These are phyloP conservation scores for Synanceia verrucosa DNA, from an alignment of 2,797 vertebrate genomes.

Conservation along the genomic window DNA sequence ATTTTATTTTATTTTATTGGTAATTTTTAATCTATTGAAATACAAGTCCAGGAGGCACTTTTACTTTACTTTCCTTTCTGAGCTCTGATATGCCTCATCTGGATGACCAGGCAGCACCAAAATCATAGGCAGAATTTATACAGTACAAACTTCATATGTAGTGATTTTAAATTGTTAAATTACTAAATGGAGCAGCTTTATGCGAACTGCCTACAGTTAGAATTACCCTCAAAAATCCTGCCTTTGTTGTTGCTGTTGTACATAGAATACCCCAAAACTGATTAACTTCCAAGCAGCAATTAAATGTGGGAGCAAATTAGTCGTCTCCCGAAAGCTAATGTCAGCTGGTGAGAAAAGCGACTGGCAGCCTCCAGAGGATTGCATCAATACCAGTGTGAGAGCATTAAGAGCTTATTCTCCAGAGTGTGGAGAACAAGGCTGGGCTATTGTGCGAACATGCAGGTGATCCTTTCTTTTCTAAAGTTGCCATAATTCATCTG, in stretches of 20 bases:
- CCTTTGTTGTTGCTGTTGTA: no score
- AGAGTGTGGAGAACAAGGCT: constrained; percentile 52
- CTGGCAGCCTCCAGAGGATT: constrained; percentile 15
- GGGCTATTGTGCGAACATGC: constrained; percentile 51
- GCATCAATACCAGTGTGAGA: constrained; percentile 4
- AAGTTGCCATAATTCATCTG: constrained; percentile 70
- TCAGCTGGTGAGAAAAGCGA: constrained; percentile 5
- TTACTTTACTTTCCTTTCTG: not conserved
- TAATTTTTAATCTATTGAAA: not conserved
- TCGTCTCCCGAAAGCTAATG: no score
- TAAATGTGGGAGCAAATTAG: no score
- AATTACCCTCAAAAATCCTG: no score
- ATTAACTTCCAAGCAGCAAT: no score
- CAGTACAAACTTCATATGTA: no score
- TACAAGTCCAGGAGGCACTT: not conserved
- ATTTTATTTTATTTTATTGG: not conserved
- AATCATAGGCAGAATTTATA: not conserved
- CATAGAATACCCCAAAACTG: no score
- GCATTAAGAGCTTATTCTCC: constrained; percentile 12
- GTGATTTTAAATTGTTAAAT: no score
- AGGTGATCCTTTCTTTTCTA: constrained; percentile 68
- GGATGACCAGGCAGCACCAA: not conserved
- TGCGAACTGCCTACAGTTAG: no score
- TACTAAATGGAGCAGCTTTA: no score
- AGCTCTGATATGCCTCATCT: not conserved